Conservation (phyloP, 2,888 invertebrate genomes). For the Caenorhabditis imperialis region DNA sequence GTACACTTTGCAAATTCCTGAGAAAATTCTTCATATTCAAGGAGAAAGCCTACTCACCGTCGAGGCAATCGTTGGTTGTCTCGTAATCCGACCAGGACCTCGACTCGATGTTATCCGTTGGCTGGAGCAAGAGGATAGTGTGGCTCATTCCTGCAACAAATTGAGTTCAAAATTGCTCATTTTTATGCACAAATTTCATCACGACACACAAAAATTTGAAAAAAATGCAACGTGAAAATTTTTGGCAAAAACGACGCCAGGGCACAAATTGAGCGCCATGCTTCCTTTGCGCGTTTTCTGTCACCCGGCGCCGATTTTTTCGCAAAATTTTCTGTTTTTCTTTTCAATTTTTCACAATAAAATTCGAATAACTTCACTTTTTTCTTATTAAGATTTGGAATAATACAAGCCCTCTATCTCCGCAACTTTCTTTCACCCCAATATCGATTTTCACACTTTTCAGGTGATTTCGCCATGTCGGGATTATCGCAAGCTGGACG, state of each 20-base stretch:
- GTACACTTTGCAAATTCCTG: constrained; percentile 95
- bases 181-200: too few relatives aligned
- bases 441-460: background rate
- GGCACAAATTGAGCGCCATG: background rate
- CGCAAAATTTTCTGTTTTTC: background rate
- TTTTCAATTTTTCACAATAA: background rate
- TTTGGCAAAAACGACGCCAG: constrained; percentile 24
- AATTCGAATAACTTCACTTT: background rate
- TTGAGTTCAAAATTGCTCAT: too few relatives aligned
- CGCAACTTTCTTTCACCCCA: background rate
- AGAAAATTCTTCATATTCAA: constrained; percentile 41
- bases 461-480: constrained; percentile 44
- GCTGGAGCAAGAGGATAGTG: constrained; percentile 95
- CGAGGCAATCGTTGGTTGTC: constrained; percentile 83
- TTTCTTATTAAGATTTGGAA: background rate
- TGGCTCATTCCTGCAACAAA: constrained; percentile 81
- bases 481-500: constrained; percentile 40
- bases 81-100: constrained; percentile 98
- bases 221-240: constrained; percentile 21
- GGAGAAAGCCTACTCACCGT: constrained; percentile 50
- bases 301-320: constrained; percentile 19
- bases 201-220: background rate
- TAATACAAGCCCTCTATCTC: background rate
- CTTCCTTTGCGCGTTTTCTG: constrained; percentile 10
- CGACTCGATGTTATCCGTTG: constrained; percentile 92